Evolutionary conservation across 2,797 vertebrate species (phyloP).

Genomic region (Gymnothorax javanicus): DNA sequence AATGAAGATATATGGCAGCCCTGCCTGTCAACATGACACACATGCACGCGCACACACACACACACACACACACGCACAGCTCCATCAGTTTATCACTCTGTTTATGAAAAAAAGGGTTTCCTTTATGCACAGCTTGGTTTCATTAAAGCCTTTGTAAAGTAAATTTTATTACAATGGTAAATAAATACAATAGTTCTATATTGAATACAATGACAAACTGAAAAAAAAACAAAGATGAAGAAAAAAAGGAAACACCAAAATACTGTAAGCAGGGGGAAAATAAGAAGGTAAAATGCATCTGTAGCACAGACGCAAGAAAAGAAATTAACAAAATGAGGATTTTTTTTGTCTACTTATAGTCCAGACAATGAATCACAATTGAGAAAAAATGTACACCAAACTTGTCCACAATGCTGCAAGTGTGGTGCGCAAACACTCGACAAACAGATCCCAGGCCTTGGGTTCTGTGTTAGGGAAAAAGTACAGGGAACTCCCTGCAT

Average conservation of each 20-base stretch:
- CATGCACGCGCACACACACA: background rate
- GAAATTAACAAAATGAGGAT: background rate
- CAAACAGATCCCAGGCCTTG: background rate
- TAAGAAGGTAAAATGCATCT: background rate
- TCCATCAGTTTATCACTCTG: background rate
- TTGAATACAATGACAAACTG: slow-evolving; percentile 6
- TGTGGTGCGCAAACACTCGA: background rate
- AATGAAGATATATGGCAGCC: background rate
- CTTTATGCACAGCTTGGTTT: slow-evolving; percentile 1
- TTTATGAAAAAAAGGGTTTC: slow-evolving; percentile 15
- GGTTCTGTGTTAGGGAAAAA: background rate
- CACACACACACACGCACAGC: background rate
- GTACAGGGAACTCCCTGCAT: background rate
- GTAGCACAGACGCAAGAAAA: background rate
- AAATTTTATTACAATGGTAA: slow-evolving; percentile 32
- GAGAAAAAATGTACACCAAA: slow-evolving; percentile 8
- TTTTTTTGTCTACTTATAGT: slow-evolving; percentile 16
- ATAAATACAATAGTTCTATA: slow-evolving; percentile 12
- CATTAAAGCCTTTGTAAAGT: slow-evolving; percentile 21
- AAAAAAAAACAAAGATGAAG: slow-evolving; percentile 20
- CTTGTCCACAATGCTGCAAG: background rate
- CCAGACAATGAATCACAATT: slow-evolving; percentile 16
- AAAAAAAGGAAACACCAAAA: background rate
- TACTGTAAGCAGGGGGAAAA: background rate
- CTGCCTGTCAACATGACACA: background rate